Evolutionary conservation across 92 coral and sea anemone species (phyloP), one percentile per base, ranked within the genome.

Genomic region (Micromussa lordhowensis): DNA sequence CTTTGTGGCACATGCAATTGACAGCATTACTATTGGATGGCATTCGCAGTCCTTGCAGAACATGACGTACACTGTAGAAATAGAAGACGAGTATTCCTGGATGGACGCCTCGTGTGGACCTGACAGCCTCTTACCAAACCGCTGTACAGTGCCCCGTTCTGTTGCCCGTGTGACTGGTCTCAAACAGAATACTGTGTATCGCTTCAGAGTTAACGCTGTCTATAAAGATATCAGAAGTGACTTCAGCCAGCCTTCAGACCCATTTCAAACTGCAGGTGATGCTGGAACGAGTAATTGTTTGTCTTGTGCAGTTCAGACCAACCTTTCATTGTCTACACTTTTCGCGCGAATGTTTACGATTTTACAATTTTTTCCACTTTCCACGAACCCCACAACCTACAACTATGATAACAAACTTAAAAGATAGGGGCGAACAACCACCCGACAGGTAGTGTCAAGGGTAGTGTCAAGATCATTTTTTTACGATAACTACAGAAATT

Each of bases 211-310:
- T 10, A 53, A n/a, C 73, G 55, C 73, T 16, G 16, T 63, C 31
- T 80, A 13, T 40, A 34, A 80, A 35, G 74, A 44, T 10, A 19
- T 80, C 72, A 59, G 21, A 14, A 80, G 84, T 80, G 73, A 63
- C 22, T 80, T 61, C 72, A 63, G 84, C 57, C 54, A n/a, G 2
- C 74, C 73, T 34, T 59, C 84, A 61, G 72, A 80, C 72, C 21
- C 74, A 21, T 29, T 80, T 13, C 71, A 35, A 80, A 80, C 84
- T 2, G 54, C 72, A 80, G 84, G 84, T 80, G 84, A 80, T 80
- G 73, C 63, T 80, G 34, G 44, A 32, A 24, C 24, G 18, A 26
- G 12, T 54, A 48, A 5, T 78, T 48, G 28, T 77, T 7, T n/a
- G 17, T 36, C 17, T 26, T 77, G 81, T 5, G 8, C 48, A 40